Percentiles rank a stretch among this genome's conserved stretches.
These are phyloP conservation scores for Zaprionus lineosus DNA, from an alignment of 2,888 invertebrate species.

Conservation along the genomic window DNA sequence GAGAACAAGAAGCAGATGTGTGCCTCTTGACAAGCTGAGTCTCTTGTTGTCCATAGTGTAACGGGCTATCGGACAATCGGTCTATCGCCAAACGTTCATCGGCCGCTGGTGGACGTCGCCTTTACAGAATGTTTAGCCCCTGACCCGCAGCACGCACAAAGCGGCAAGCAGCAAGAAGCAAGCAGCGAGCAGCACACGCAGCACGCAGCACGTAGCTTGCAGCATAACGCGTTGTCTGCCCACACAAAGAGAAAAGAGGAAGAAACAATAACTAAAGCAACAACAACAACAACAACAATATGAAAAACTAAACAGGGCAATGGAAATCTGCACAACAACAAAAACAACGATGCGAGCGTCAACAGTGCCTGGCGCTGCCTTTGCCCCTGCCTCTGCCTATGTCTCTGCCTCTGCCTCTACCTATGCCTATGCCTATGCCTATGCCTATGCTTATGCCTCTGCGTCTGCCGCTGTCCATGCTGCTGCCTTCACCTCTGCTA, in stretches of 20 bases:
- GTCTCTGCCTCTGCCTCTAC: too few relatives aligned
- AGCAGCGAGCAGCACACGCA: too few relatives aligned
- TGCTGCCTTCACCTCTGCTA: conserved; percentile 15
- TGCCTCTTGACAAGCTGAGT: background rate
- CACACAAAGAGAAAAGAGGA: background rate
- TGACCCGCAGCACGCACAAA: conserved; percentile 39
- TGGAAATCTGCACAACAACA: too few relatives aligned
- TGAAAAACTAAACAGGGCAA: too few relatives aligned
- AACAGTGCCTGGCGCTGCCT: background rate
- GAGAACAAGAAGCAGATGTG: background rate
- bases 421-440: too few relatives aligned
- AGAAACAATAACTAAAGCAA: conserved; percentile 8
- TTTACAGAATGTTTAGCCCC: conserved; percentile 24
- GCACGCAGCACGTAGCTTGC: too few relatives aligned
- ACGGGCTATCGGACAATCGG: conserved; percentile 20
- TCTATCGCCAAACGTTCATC: conserved; percentile 18
- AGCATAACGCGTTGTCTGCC: background rate
- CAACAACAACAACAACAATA: conserved; percentile 28
- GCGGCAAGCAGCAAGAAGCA: too few relatives aligned
- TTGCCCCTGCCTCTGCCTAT: too few relatives aligned
- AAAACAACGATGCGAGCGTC: conserved; percentile 2
- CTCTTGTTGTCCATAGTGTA: background rate
- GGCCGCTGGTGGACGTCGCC: conserved; percentile 2
- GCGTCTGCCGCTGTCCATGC: conserved; percentile 21
- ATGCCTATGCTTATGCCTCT: too few relatives aligned